Base-by-base conservation (phyloP, 2,113 vertebrate species). In the Phaetusa simplex region DNA sequence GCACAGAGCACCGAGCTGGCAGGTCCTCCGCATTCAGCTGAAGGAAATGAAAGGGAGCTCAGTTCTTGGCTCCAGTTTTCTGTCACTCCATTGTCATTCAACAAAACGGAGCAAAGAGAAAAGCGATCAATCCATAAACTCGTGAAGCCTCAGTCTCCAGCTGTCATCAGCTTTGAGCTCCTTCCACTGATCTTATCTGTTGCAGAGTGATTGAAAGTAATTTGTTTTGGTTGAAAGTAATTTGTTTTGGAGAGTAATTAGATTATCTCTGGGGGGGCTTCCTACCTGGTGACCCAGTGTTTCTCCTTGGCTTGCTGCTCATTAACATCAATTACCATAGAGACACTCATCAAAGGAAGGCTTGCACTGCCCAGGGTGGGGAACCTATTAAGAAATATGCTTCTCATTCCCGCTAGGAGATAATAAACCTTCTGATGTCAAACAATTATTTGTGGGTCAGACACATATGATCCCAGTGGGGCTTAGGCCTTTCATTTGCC, bases 151-250 rank as follows among this genome's bases (percentile, higher is more conserved):
- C 90, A 79, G 95, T 93, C 93, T 86, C 95, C 95, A 96, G 95
- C 49, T 96, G 96, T 97, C 93, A 90, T 69, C 86, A 65, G 85
- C 95, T 92, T 86, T 70, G 89, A 95, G 86, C 76, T 95, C 88
- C 90, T 74, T 96, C 67, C 90, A 76, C 91, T 97, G 98, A 93
- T 96, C 97, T 97, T 96, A 97, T 96, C 97, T 95, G 84, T 34
- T 92, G 94, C 87, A 69, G 94, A 77, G 72, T 95, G 96, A 97
- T 97, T 96, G 92, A 97, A 96, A 96, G 95, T 96, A 96, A 98
- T 98, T 98, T 97, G 98, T 98, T 98, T 98, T 88, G 96, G 93
- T 97, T 97, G 96, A 97, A 97, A 98, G 97, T 98, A 91, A 97
- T 98, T 97, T 98, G 98, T 97, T 97, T 98, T 88, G 95, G 86